Base-by-base conservation (phyloP, 2,113 vertebrate genomes). In the Sinosuthora webbiana region DNA sequence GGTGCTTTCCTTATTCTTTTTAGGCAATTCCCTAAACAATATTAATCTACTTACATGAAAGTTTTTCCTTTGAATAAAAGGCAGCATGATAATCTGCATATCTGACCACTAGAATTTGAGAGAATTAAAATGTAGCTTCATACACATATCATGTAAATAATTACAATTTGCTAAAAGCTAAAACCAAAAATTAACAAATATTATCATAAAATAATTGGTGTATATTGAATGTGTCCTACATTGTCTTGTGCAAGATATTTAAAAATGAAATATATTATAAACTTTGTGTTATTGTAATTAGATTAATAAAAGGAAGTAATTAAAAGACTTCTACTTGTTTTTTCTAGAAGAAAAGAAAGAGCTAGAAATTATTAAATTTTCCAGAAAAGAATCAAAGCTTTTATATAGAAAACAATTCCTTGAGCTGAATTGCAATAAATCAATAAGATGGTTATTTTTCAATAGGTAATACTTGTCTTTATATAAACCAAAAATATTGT, bases 401-500 rank as follows among this genome's bases (percentile, higher is more conserved):
- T 97, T 96, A 87, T 67, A 91, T 44, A 64, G 92, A 95, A 97
- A 87, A 82, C 93, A 53, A 70, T 93, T 97, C 37, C 89, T 89
- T 93, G 81, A 96, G 87, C 60, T 96, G 94, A 98, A 98, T 97
- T 97, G 96, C 92, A 97, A 97, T 97, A 97, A 97, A 97, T 96
- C 97, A 97, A 97, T 97, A 97, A 94, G 81, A 95, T 68, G 77
- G 70, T 97, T 98, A 97, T 98, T 98, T 97, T 98, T 98, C 97
- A 96, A 97, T 98, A 98, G 96, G 94, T 97, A 98, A 98, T 98
- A 98, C 98, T 98, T 98, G 97, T 95, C 98, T 98, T 97, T 95
- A 97, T 97, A 97, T 98, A 98, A 98, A 98, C 97, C 93, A 53
- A 96, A 98, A 99, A 98, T 97, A 98, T 98, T 99, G 98, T 98